Base-by-base conservation (phyloP, 2,888 invertebrate species). In the Syrista parreyssii region DNA sequence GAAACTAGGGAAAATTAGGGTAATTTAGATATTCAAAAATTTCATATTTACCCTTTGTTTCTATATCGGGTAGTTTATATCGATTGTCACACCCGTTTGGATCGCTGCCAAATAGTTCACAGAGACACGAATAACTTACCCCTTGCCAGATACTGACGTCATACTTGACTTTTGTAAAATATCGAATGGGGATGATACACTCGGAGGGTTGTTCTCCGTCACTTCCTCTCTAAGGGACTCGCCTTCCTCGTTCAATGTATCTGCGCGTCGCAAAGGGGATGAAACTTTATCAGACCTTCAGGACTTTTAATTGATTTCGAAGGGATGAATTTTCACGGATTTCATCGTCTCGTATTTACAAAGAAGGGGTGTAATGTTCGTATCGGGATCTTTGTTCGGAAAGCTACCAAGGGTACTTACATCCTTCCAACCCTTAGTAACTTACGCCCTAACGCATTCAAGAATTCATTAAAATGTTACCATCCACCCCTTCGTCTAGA, bases 61-160 rank as follows among this genome's bases (percentile, higher is more conserved):
- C 12, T 23, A 35, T 35, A 30, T 23, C 23, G 23, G 80, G 79
- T 82, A 82, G 84, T 83, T 84, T 84, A 83, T 86, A 89, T 89
- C 86, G 89, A 89, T 89, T 87, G 84, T 81, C 80, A 79, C 79
- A 79, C 77, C 79, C 23, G 6, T 81, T 86, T 89, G 90, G 89
- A 87, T 85, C 84, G 73, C 75, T 77, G 89, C 89, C 88, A 88
- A 88, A 85, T 83, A 80, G 81, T 80, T 80, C 79, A 75, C 34
- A 74, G 33, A 23, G 71, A 30, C 71, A 3, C 31, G 12, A 2
- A 31, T 71, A 55, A 55, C 23, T 55, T 55, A 55, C 23, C 55
- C 55, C 55, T 55, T 31, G 71, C 71, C 71, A 33, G 32, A 33
- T 31, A 33, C 71, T 31, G 71, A 71, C 33, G 71, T 71, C 71